Percentiles rank a stretch among this genome's conserved stretches.
Conservation (phyloP, 1,140 invertebrate genomes). For the Polyergus mexicanus region DNA sequence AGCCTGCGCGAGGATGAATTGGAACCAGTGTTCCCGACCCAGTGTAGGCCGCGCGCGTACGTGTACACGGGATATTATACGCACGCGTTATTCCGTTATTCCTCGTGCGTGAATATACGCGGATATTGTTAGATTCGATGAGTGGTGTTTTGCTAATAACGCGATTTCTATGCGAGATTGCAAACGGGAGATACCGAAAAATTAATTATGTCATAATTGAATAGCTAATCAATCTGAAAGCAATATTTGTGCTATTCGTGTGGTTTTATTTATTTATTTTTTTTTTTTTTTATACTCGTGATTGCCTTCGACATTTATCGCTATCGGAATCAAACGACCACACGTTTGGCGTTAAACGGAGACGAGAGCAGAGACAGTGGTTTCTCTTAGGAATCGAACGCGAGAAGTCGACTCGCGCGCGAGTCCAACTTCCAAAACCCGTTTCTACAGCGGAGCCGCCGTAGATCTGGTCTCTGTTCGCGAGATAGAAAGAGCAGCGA, state of each 20-base stretch:
- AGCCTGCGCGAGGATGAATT: slow-evolving; percentile 73
- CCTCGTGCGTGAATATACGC: neutral
- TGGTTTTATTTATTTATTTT: neutral
- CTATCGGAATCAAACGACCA: neutral
- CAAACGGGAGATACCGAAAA: neutral
- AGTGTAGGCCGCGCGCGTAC: slow-evolving; percentile 49
- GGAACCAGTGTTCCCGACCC: slow-evolving; percentile 69
- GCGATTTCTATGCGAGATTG: slow-evolving; percentile 47
- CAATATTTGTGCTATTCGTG: neutral
- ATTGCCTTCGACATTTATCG: neutral
- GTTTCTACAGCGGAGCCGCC: slow-evolving; percentile 76
- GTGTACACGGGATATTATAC: slow-evolving; percentile 38
- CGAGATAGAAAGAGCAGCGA: slow-evolving; percentile 69
- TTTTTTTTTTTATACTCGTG: neutral
- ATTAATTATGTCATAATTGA: slow-evolving; percentile 15
- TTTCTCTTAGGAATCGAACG: slow-evolving; percentile 60
- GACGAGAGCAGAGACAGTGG: slow-evolving; percentile 57
- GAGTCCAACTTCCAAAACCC: slow-evolving; percentile 79
- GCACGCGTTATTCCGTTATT: slow-evolving; percentile 54
- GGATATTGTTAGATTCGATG: slow-evolving; percentile 45
- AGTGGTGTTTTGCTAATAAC: slow-evolving; percentile 26
- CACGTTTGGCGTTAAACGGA: neutral
- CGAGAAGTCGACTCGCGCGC: slow-evolving; percentile 48
- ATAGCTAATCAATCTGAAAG: neutral
- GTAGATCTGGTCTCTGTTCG: slow-evolving; percentile 65